phyloP scores from a whole-genome alignment of 2,888 invertebrate species.

The Oscheius sp. region DNA sequence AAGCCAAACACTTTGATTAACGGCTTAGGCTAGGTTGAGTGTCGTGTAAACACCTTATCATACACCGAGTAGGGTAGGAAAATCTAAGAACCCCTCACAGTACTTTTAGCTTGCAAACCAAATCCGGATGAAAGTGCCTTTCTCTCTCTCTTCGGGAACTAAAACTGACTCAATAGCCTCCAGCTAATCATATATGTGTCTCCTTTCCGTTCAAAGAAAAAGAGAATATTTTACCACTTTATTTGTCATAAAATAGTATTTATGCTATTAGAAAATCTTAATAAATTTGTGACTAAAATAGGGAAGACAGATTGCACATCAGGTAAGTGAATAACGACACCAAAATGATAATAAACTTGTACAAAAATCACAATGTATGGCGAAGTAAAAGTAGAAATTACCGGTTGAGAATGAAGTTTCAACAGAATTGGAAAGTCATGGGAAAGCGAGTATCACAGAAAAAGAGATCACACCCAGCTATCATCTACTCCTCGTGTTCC shows the following conservation, averaged over 20 bases:
- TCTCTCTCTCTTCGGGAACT: too few relatives aligned
- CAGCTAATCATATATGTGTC: too few relatives aligned
- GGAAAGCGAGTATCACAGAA: constrained; percentile 7
- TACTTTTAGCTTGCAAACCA: too few relatives aligned
- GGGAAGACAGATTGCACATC: background rate
- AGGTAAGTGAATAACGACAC: constrained; percentile 3
- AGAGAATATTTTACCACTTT: background rate
- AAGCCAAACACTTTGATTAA: too few relatives aligned
- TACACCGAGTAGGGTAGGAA: too few relatives aligned
- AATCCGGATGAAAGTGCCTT: too few relatives aligned
- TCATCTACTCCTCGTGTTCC: constrained; percentile 53
- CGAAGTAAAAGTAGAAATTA: constrained; percentile 8
- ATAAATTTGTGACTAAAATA: background rate
- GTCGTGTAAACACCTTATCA: too few relatives aligned
- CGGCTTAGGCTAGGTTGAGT: too few relatives aligned
- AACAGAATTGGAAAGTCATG: constrained; percentile 3
- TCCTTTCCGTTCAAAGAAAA: background rate
- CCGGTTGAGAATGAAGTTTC: constrained; percentile 12
- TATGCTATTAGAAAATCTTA: background rate
- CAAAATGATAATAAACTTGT: background rate
- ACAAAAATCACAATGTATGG: background rate
- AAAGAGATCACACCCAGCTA: constrained; percentile 63
- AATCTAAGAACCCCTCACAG: too few relatives aligned
- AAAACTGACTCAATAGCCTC: too few relatives aligned
- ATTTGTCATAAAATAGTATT: background rate